Evolutionary conservation across 2,888 invertebrate species (phyloP).

Genomic region (Eupeodes latifasciatus): DNA sequence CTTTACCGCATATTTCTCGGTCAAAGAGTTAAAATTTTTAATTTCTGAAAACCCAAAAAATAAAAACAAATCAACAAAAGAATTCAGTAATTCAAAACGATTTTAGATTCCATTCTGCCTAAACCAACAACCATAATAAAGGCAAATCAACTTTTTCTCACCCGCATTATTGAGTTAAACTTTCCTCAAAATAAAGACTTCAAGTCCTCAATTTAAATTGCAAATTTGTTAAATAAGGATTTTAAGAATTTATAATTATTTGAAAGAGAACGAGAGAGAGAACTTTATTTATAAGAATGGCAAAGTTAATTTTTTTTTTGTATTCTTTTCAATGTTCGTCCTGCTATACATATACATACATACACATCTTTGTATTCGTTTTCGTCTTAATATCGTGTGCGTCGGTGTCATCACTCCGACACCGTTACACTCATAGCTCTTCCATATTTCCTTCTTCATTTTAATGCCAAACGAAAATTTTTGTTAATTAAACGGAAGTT

Average conservation of each 20-base stretch:
- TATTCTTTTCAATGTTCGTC: constrained; percentile 3
- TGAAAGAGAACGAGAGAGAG: constrained; percentile 2
- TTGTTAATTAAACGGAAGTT: constrained; percentile 69
- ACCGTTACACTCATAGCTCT: not conserved
- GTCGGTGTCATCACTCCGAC: not conserved
- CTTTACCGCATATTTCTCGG: not conserved
- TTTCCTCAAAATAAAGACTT: constrained; percentile 32
- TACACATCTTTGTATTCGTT: not conserved
- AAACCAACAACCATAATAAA: constrained; percentile 24
- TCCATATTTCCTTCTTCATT: constrained; percentile 36
- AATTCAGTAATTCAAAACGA: constrained; percentile 32
- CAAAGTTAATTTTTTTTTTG: constrained; percentile 41
- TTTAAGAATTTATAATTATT: constrained; percentile 67
- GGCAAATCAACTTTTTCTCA: constrained; percentile 36
- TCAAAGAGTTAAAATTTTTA: not conserved
- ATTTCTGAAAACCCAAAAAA: not conserved
- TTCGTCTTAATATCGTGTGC: not conserved
- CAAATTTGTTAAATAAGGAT: constrained; percentile 69
- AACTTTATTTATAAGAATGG: constrained; percentile 70
- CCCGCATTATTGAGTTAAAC: constrained; percentile 59
- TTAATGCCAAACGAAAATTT: constrained; percentile 33
- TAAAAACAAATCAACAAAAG: constrained; percentile 1
- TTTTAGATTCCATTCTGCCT: constrained; percentile 25
- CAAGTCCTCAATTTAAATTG: constrained; percentile 66
- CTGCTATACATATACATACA: no score